Evolutionary conservation across 1,140 invertebrate genomes (phyloP).

Genomic region (Drosophila arizonae): DNA sequence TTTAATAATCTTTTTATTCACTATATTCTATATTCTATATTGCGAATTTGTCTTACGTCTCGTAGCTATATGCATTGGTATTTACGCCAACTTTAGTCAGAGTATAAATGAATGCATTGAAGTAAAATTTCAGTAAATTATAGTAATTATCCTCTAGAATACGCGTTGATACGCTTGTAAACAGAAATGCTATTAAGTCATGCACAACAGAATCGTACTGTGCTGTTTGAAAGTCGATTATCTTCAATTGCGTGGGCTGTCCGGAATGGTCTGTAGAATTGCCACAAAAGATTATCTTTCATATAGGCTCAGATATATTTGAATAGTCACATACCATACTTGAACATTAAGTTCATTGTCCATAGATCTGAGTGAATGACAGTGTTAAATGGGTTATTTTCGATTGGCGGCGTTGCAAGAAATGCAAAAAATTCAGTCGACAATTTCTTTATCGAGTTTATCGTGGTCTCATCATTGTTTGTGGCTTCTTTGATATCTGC

Average conservation of each 20-base stretch:
- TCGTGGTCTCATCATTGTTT: constrained; percentile 37
- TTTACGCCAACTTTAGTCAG: constrained; percentile 60
- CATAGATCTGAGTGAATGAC: constrained; percentile 86
- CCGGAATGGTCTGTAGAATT: constrained; percentile 50
- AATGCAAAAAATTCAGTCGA: constrained; percentile 58
- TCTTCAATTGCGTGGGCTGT: constrained; percentile 83
- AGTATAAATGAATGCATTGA: constrained; percentile 82
- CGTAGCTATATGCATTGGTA: constrained; percentile 39
- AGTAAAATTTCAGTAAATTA: constrained; percentile 84
- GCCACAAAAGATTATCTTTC: not conserved
- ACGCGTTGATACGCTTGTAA: constrained; percentile 83
- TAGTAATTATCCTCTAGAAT: constrained; percentile 83
- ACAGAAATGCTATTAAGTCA: constrained; percentile 85
- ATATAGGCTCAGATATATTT: not conserved
- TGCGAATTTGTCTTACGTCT: constrained; percentile 42
- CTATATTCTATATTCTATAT: too few relatives aligned
- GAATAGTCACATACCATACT: constrained; percentile 63
- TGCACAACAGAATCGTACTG: constrained; percentile 84
- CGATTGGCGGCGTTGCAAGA: constrained; percentile 37
- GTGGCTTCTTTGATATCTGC: constrained; percentile 48
- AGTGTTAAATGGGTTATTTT: constrained; percentile 82
- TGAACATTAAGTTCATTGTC: constrained; percentile 86
- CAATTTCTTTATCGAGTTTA: constrained; percentile 38
- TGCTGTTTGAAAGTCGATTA: constrained; percentile 86
- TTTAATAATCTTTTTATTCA: too few relatives aligned